phyloP scores from a whole-genome alignment of 2,113 vertebrate species.

The Mus pahari region DNA sequence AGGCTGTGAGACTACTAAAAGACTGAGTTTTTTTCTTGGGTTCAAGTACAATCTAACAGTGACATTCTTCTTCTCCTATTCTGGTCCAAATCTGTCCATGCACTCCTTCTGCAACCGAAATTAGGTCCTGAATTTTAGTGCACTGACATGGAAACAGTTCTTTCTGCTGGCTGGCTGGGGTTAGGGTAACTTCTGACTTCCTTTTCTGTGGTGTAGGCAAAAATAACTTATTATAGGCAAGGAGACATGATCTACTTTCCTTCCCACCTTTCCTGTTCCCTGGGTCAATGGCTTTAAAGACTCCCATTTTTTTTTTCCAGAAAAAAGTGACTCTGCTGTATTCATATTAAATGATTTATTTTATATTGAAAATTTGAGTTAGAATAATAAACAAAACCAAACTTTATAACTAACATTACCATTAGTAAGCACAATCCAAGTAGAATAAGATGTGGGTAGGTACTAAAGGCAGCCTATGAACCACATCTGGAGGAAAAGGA shows the following conservation, averaged over 20 bases:
- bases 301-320: background rate
- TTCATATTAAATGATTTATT: background rate
- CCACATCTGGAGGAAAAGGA: background rate
- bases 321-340: background rate
- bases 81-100: too few relatives aligned
- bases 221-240: background rate
- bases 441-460: background rate
- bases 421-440: conserved; percentile 40
- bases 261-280: background rate
- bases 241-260: background rate
- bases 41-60: background rate
- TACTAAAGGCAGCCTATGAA: background rate
- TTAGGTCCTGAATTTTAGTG: background rate
- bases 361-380: conserved; percentile 50
- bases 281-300: background rate
- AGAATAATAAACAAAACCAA: conserved; percentile 46
- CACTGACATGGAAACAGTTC: background rate
- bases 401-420: conserved; percentile 1
- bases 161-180: background rate
- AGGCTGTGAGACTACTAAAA: background rate
- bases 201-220: background rate
- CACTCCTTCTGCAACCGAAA: background rate
- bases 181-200: background rate
- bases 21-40: background rate
- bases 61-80: background rate